phyloP scores from a whole-genome alignment of 2,888 invertebrate species.

The Drosophila phalerata region DNA sequence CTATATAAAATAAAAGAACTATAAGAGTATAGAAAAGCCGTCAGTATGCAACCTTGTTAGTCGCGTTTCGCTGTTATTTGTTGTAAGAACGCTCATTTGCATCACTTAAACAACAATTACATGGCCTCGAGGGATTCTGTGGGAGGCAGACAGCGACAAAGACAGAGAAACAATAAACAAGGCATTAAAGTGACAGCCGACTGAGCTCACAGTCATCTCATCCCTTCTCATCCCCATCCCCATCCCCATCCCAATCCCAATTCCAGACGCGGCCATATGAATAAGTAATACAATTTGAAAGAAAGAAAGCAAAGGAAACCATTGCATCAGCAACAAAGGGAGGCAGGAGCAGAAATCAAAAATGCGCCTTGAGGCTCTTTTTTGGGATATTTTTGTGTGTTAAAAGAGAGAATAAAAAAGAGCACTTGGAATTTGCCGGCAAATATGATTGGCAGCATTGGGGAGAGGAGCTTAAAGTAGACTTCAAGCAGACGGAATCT shows the following conservation, averaged over 20 bases:
- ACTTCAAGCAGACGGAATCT: conserved; percentile 50
- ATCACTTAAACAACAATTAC: conserved; percentile 75
- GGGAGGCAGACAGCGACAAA: conserved; percentile 14
- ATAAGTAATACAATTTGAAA: conserved; percentile 54
- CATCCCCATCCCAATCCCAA: conserved; percentile 11
- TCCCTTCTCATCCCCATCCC: conserved; percentile 11
- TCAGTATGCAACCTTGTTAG: not conserved
- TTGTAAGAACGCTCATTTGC: conserved; percentile 66
- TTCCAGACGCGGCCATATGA: conserved; percentile 42
- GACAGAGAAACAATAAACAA: conserved; percentile 58
- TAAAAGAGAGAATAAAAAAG: not conserved
- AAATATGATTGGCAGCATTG: conserved; percentile 53
- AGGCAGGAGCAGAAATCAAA: conserved; percentile 49
- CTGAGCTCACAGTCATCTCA: conserved; percentile 24
- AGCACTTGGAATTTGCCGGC: conserved; percentile 17
- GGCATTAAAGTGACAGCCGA: conserved; percentile 60
- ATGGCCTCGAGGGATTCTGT: conserved; percentile 54
- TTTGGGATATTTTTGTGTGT: conserved; percentile 8
- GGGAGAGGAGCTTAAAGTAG: conserved; percentile 35
- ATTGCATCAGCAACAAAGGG: conserved; percentile 21
- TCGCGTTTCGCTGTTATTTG: conserved; percentile 33
- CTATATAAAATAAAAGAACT: too few species aligned
- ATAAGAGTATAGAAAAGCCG: not conserved
- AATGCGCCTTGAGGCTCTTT: conserved; percentile 53
- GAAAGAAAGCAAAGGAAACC: conserved; percentile 21